Evolutionary conservation across 2,888 invertebrate genomes (phyloP), one percentile per base, ranked within the genome.

Genomic region (Brachypterus glaber): DNA sequence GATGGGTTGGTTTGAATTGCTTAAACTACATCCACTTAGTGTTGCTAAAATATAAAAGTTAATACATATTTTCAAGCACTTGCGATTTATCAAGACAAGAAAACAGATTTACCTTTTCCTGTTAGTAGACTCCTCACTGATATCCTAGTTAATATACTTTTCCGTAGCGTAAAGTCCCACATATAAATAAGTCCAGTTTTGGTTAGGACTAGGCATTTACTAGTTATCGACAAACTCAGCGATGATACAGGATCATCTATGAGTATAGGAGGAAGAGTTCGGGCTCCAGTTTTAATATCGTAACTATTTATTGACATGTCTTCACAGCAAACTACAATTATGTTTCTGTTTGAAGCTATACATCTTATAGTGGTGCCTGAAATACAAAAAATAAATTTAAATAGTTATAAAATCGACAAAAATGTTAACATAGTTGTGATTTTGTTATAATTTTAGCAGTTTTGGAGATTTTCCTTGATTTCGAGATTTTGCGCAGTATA

Each of bases 1-100:
- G 58, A 91, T 72, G 0, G 92, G 91, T 57, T 82, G 77, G 44
- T 85, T 79, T 9, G 82, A 69, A 53, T 57, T 64, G 48, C 62
- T 67, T 52, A 77, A 72, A 39, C 71, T 75, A 55, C 71, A 76
- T 45, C 69, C 75, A 41, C 69, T 74, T 15, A 71, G 77, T 43
- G 68, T 67, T 33, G 74, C 76, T 68, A 27, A 64, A 67, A 48
- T 37, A 40, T 17, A 35, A 9, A 27, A 11, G 12, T 27, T 27
- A 11, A 11, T 27, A 9, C n/a, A n/a, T 9, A 27, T 11, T 27
- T 5, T 9, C 12, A 11, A 9, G 12, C 27, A 9, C 12, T 27
- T 16, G 9, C 17, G n/a, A n/a, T n/a, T n/a, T n/a, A n/a, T n/a
- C n/a, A n/a, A n/a, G n/a, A n/a, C n/a, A n/a, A n/a, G n/a, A n/a